Evolutionary conservation across 2,113 vertebrate species (phyloP).

Genomic region (Ictidomys tridecemlineatus): DNA sequence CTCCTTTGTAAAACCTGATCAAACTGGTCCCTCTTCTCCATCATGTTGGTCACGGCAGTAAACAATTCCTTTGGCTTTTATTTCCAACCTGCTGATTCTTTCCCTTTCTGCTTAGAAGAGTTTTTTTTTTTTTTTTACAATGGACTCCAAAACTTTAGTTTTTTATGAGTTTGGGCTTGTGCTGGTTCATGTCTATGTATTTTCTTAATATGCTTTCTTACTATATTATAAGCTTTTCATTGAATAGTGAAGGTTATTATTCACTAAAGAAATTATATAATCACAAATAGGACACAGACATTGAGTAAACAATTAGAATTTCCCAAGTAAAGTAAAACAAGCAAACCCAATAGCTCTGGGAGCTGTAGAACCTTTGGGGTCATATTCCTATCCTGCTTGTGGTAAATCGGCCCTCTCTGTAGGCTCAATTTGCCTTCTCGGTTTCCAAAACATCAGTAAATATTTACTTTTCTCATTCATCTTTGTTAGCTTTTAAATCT

Average conservation of each 20-base stretch:
- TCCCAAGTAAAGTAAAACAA: not conserved
- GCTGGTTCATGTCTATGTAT: not conserved
- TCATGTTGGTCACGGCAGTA: too few species aligned
- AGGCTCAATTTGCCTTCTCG: not conserved
- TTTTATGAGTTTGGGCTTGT: not conserved
- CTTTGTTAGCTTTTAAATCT: constrained; percentile 16
- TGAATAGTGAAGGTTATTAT: not conserved
- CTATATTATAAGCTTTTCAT: not conserved
- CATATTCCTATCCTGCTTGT: not conserved
- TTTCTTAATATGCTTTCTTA: not conserved
- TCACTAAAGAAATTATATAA: not conserved
- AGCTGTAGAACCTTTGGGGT: not conserved
- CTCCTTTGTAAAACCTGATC: not conserved
- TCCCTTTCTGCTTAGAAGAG: not conserved
- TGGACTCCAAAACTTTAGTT: not conserved
- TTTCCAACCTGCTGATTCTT: not conserved
- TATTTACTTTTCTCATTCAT: constrained; percentile 64
- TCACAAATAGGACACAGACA: not conserved
- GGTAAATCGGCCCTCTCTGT: not conserved
- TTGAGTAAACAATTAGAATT: not conserved
- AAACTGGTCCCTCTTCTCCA: not conserved
- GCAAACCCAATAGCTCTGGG: not conserved
- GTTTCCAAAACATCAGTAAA: constrained; percentile 71
- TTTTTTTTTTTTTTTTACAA: not conserved
- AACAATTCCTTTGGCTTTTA: not conserved